phyloP scores from a whole-genome alignment of 2,797 vertebrate species.

The Thalassophryne amazonica region DNA sequence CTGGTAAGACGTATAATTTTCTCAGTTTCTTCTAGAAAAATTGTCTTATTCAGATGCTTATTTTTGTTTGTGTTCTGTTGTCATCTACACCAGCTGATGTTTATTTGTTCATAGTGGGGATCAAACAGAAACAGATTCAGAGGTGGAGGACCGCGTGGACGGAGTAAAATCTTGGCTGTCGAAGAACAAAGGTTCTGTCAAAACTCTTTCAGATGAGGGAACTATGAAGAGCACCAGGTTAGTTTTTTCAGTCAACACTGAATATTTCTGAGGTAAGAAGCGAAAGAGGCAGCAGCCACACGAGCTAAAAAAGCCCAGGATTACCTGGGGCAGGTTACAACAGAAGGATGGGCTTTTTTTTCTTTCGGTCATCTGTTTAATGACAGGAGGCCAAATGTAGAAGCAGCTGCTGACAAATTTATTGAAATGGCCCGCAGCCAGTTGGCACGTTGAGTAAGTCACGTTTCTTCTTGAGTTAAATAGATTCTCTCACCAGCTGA shows the following conservation, averaged over 20 bases:
- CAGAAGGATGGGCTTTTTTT: constrained; percentile 64
- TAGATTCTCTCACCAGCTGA: constrained; percentile 61
- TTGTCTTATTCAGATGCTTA: constrained; percentile 7
- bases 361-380: constrained; percentile 68
- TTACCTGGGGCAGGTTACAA: constrained; percentile 53
- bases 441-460: constrained; percentile 73
- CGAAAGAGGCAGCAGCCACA: constrained; percentile 33
- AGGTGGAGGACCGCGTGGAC: constrained; percentile 94
- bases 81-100: not conserved
- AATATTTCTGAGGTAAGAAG: too few species aligned
- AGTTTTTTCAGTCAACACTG: constrained; percentile 61
- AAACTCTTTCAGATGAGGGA: constrained; percentile 87
- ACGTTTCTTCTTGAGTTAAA: constrained; percentile 56
- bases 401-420: constrained; percentile 71
- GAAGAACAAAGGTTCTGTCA: constrained; percentile 91
- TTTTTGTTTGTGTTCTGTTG: not conserved
- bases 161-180: constrained; percentile 97
- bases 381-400: constrained; percentile 64
- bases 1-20: too few species aligned
- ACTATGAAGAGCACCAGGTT: constrained; percentile 92
- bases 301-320: constrained; percentile 35
- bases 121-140: constrained; percentile 91
- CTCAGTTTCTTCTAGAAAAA: too few species aligned
- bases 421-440: constrained; percentile 75
- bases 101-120: constrained; percentile 79